phyloP scores from a whole-genome alignment of 2,888 invertebrate species.

The Nezara viridula region DNA sequence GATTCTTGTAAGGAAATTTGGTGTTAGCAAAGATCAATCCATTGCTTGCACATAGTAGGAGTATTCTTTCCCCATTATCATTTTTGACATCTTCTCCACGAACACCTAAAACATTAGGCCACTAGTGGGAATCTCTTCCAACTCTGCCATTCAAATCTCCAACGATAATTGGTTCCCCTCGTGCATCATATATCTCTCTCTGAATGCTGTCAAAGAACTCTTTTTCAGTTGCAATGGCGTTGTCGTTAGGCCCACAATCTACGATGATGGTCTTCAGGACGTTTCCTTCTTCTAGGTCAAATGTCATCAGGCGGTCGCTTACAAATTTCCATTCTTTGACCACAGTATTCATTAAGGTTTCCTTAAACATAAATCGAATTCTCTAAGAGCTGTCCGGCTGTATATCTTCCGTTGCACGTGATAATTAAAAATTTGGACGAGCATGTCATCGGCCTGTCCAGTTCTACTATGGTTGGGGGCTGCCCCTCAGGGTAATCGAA shows the following conservation, averaged over 20 bases:
- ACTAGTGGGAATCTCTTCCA: not conserved
- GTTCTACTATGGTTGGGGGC: no score
- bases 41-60: not conserved
- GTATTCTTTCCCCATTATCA: not conserved
- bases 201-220: not conserved
- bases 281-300: not conserved
- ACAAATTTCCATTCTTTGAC: not conserved
- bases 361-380: no score
- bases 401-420: no score
- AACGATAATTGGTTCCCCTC: not conserved
- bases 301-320: no score
- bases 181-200: not conserved
- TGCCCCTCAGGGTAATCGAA: no score
- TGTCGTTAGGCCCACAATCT: not conserved
- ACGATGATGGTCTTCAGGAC: not conserved
- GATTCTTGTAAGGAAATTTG: not conserved
- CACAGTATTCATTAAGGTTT: no score
- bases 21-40: not conserved
- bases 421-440: no score
- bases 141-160: not conserved
- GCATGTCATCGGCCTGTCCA: no score
- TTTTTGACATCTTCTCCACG: not conserved
- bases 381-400: no score
- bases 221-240: not conserved
- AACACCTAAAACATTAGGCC: not conserved